Evolutionary conservation across 2,113 vertebrate species (phyloP), one percentile per base, ranked within the genome.

Genomic region (Aegithalos caudatus): DNA sequence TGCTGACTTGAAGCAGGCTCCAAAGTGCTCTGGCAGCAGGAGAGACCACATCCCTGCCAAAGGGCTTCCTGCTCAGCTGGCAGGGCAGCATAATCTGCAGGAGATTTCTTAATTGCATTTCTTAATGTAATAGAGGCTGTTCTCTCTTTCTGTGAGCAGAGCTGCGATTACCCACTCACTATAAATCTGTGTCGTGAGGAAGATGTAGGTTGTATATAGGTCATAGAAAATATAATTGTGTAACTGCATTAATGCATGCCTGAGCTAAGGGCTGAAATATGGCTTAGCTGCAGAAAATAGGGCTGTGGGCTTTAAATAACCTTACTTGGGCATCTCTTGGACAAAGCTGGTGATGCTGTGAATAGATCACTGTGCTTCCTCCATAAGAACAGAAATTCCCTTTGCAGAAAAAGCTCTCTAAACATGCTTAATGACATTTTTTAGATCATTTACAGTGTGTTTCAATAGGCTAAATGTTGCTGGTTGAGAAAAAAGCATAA

Each of bases 141-240:
- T 60, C 29, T 70, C 28, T 64, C 57, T 58, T 51, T 44, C 44
- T 0, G 0, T 58, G 27, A 74, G 78, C 2, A 1, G 90, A 82
- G 57, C 81, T 79, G 57, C 0, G 0, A 58, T 72, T 72, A 60
- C 58, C 48, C 54, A 62, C 45, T 37, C 57, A 4, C 51, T 35
- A 10, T 23, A 60, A 64, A 79, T 64, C 70, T 38, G 13, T 47
- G 54, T 69, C 1, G 0, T 3, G 4, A 76, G 62, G 45, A 72
- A 86, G 38, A 53, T 33, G 61, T 57, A 44, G 23, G 64, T 57
- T 77, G 28, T 86, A 53, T 77, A 25, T 69, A 80, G 83, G 93
- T 91, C 88, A 86, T 21, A 89, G 56, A 84, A 89, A 87, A 87
- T n/a, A n/a, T 5, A 89, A 67, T 51, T 62, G 64, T 61, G 65